Base-by-base conservation (phyloP, 2,113 vertebrate species). In the Salvelinus namaycush region DNA sequence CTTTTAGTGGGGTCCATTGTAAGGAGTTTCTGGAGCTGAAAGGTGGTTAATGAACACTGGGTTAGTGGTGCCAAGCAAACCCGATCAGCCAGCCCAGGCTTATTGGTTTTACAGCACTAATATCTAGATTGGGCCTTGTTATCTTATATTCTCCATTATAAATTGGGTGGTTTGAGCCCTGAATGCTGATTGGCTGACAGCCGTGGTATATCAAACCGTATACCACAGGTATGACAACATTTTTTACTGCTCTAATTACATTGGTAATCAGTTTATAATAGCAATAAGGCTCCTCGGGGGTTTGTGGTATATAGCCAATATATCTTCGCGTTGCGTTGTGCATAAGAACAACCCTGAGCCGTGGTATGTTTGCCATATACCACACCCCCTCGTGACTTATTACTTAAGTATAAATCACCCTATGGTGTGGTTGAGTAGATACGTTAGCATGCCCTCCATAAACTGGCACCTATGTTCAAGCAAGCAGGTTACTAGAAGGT, bases 1-100 rank as follows among this genome's bases (percentile, higher is more conserved):
- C 97, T 95, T 89, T 98, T 99, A 16, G 96, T 99, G 78, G 98
- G 98, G 88, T 99, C 98, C 98, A 99, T 99, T 60, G 97, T 99
- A 62, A 99, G 96, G 78, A 99, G 96, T 81, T 96, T 99, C 89
- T 99, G 98, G 81, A 99, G 97, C 98, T 99, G 85, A 70, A 54
- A 14, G 29, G 26, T 68, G 14, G 24, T 72, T 89, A 7, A 89
- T 70, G 31, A 68, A 54, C 68, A 13, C 64, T 68, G n/a, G 12
- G 22, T 70, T 48, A 69, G 16, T 48, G 24, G 16, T 26, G 20
- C 18, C 18, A 14, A 62, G 18, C 20, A 67, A 24, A 67, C 27
- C 26, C 5, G 16, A 67, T 44, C 44, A 78, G 22, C 29, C 9
- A 48, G 49, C 18, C 13, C n/a, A n/a, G 29, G 2, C 51, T 3